Percentiles rank a stretch among this genome's conserved stretches.
Conservation (phyloP, 1,140 invertebrate genomes). For the Zeugodacus cucurbitae region DNA sequence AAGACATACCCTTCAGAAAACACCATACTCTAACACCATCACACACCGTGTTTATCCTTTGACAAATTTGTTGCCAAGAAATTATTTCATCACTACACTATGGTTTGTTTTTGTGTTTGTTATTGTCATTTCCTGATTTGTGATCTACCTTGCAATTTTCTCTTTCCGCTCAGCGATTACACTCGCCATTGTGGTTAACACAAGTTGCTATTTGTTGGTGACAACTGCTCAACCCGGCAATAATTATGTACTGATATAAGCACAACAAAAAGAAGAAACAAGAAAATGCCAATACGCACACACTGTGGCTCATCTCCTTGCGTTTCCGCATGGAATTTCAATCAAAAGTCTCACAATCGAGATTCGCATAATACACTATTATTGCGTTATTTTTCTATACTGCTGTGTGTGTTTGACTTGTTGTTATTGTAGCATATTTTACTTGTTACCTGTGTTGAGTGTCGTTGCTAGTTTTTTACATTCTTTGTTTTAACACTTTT, state of each 20-base stretch:
- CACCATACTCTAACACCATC: no score
- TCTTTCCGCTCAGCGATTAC: not conserved
- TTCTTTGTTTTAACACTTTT: not conserved
- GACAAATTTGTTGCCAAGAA: no score
- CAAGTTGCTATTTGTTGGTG: not conserved
- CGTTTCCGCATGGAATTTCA: constrained; percentile 54
- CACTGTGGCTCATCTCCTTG: not conserved
- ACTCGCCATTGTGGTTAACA: not conserved
- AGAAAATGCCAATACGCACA: not conserved
- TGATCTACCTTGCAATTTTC: not conserved
- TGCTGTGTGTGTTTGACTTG: not conserved
- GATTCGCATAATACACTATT: not conserved
- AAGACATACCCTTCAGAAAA: no score
- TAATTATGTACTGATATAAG: not conserved
- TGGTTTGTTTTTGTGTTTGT: not conserved
- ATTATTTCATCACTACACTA: not conserved
- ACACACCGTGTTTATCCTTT: no score
- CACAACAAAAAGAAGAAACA: not conserved
- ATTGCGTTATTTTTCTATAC: not conserved
- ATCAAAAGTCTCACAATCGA: constrained; percentile 48
- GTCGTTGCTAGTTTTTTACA: constrained; percentile 1
- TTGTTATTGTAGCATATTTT: constrained; percentile 25
- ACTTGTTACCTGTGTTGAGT: not conserved
- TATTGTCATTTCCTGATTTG: not conserved
- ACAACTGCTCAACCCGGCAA: not conserved